A percentile compares a stretch with the other conserved stretches of the same genome.
Evolutionary conservation across 2,888 invertebrate species (phyloP).

Genomic region (Acrobasis repandana): DNA sequence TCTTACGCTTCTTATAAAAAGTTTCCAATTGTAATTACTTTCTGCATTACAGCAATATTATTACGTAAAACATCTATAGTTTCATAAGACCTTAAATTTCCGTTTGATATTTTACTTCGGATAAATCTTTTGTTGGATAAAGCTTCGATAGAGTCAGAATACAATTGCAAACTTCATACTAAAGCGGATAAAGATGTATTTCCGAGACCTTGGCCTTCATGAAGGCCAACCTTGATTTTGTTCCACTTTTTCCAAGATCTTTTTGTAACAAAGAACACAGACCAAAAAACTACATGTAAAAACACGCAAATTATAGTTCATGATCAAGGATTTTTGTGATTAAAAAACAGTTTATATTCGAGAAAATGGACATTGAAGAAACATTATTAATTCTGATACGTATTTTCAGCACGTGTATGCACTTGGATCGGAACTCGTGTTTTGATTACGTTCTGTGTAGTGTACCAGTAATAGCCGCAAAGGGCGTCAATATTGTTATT

Average conservation of each 20-base stretch:
- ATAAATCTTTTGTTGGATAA: slow-evolving; percentile 7
- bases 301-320: not conserved
- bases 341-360: too few species aligned
- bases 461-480: slow-evolving; percentile 23
- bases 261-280: slow-evolving; percentile 3
- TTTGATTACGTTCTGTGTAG: slow-evolving; percentile 17
- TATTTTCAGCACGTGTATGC: not conserved
- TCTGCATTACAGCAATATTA: slow-evolving; percentile 8
- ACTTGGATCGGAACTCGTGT: not conserved
- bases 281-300: not conserved
- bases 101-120: slow-evolving; percentile 1
- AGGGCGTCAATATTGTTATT: slow-evolving; percentile 40
- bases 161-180: slow-evolving; percentile 14
- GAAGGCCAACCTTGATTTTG: slow-evolving; percentile 13
- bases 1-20: not conserved
- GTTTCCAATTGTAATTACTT: slow-evolving; percentile 1
- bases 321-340: too few species aligned
- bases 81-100: not conserved
- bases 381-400: not conserved
- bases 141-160: slow-evolving; percentile 1
- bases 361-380: too few species aligned
- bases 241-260: slow-evolving; percentile 16
- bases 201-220: slow-evolving; percentile 19
- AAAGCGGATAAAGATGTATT: slow-evolving; percentile 9
- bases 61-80: slow-evolving; percentile 5